Base-by-base conservation (phyloP, 2,888 invertebrate species). In the Drepanosiphum platanoidis region DNA sequence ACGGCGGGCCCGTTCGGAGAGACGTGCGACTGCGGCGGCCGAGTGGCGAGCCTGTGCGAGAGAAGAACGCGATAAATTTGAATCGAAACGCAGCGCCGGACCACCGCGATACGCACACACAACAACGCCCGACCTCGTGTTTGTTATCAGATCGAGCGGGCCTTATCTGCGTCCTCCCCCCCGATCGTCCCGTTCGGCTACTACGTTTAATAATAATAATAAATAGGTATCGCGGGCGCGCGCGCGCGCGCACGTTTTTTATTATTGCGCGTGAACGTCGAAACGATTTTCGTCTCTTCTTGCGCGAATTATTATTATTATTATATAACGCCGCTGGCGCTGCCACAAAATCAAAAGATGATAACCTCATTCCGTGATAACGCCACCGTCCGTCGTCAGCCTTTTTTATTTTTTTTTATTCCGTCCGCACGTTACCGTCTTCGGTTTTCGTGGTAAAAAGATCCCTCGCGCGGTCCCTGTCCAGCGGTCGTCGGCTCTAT, bases 111-210 rank as follows among this genome's bases (percentile, higher is more conserved):
- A 42, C 42, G 46, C n/a, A n/a, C 18, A 64, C 32, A 84, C 84
- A 75, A 75, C 84, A 58, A 84, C 84, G 84, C 84, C 84, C 84
- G 84, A 84, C 84, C 84, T 84, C 84, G 84, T 84, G 84, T 84
- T 84, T 84, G n/a, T 68, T 75, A 84, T 84, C 84, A 84, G 30
- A 75, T 77, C 5, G 8, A 34, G n/a, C 7, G 22, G 22, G 22
- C 58, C 36, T 81, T 81, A 81, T 81, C 81, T 70, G n/a, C n/a
- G n/a, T n/a, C n/a, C n/a, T n/a, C n/a, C 39, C 2, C 27, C 11
- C 0, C 27, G 22, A 11, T 13, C 27, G 64, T 27, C 27, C 27
- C 7, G 27, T 27, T 9, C 27, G 64, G 27, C 27, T 18, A 22
- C 22, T 18, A 1, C 58, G 32, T 18, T 5, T 18, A 46, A 18